Evolutionary conservation across 1,140 invertebrate genomes (phyloP), one percentile per base, ranked within the genome.

Genomic region (Cepaea nemoralis): DNA sequence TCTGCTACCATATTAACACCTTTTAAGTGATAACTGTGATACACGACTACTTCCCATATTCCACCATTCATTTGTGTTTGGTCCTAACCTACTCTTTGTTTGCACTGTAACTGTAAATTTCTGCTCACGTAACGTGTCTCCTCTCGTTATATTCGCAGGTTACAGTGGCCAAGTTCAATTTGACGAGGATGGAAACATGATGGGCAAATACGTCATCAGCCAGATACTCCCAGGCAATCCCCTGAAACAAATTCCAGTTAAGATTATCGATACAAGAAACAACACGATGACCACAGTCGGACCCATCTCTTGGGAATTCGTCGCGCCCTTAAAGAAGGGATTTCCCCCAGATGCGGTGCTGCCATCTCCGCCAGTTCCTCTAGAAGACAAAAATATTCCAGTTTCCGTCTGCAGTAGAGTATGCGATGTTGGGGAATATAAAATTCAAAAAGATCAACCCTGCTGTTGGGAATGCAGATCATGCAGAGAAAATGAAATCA

Each of bases 401-500:
- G 77, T 55, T 22, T 84, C 84, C 24, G 69, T 81, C 14, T 86
- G 85, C 59, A 83, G 84, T 67, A 78, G 79, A 77, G 76, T 70
- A 1, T 84, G 83, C 35, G 59, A 22, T 0, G 22, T 66, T 1
- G 76, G 80, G 19, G 74, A 84, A 39, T 79, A 78, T 24, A 63
- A 39, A 16, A 80, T 84, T 24, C 42, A 67, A 1, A 63, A 40
- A 35, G 59, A 69, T n/a, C 31, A 59, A 31, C 27, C 14, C 22
- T 84, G 83, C 69, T 84, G 83, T 71, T 84, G 83, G 83, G 66
- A 66, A 5, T 84, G 83, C 70, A 67, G 63, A 31, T 24, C n/a
- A 3, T 86, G 85, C 48, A 59, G 83, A 22, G 75, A 63, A n/a
- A 88, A 87, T 79, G 86, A 88, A 74, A 73, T 77, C 40, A 71